Evolutionary conservation across 2,113 vertebrate species (phyloP), one percentile per base, ranked within the genome.

Genomic region (Cervus canadensis): DNA sequence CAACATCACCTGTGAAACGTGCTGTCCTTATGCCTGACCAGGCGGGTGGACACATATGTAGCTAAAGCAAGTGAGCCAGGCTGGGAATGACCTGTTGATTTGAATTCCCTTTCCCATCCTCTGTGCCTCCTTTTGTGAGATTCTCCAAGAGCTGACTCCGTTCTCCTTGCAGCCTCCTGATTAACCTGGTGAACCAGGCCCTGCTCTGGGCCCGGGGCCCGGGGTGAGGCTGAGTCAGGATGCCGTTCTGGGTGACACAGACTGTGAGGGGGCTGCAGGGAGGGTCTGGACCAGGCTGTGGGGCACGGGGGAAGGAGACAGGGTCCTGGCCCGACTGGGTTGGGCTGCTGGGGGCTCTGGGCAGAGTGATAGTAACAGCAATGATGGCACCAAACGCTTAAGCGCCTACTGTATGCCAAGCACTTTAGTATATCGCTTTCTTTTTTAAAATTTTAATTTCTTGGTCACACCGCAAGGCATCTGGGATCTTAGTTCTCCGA

Each of bases 1-100:
- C 54, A 11, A 0, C 5, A 3, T 43, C 3, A 2, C 43, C 28
- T 0, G 0, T 21, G 74, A 11, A 25, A 14, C 54, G 3, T 9
- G 57, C 12, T 7, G 2, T 7, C 43, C 88, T 57, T 7, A 0
- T 2, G 17, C 36, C 14, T 6, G 6, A 14, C 17, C 14, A 7
- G 45, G 21, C 11, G 19, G 43, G 45, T 1, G 40, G 82, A 9
- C 17, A 11, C 14, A 2, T 2, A 3, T 14, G 43, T 36, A 8
- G 21, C 81, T 45, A 9, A 2, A 36, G 85, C 28, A 4, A 7
- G 74, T 3, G 2, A 78, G 19, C 36, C 1, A 30, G 33, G 43
- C 45, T 6, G 36, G 30, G 48, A 21, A 36, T 43, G 9, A 3
- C 2, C 17, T 17, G 9, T 6, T 1, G 40, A 19, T 43, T 1